Evolutionary conservation across 2,113 vertebrate species (phyloP).

Genomic region (Sorex fumeus): DNA sequence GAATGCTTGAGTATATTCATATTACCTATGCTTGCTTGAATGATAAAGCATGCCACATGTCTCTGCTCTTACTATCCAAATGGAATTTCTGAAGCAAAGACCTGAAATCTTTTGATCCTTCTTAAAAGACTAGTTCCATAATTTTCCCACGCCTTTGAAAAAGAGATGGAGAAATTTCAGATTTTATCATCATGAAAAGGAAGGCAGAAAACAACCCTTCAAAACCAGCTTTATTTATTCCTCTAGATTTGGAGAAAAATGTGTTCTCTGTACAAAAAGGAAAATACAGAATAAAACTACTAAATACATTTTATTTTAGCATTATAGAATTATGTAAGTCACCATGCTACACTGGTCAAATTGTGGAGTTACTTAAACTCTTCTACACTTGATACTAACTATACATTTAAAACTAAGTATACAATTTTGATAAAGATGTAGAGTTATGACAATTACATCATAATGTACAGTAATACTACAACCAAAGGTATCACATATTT

Average conservation of each 20-base stretch:
- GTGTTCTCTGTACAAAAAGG: background rate
- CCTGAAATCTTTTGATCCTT: background rate
- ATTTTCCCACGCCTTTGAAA: background rate
- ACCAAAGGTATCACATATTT: slow-evolving; percentile 15
- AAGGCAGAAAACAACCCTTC: background rate
- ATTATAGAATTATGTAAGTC: background rate
- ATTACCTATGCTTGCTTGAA: background rate
- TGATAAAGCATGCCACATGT: background rate
- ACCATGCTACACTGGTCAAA: background rate
- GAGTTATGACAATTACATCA: background rate
- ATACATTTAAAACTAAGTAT: background rate
- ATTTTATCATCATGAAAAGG: background rate
- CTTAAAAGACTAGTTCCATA: background rate
- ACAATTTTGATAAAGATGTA: background rate
- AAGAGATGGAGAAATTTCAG: background rate
- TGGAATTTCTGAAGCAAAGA: background rate
- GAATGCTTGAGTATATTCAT: background rate
- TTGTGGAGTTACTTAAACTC: background rate
- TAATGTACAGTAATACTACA: background rate
- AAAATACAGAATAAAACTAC: background rate
- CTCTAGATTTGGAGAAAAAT: background rate
- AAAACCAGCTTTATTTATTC: background rate
- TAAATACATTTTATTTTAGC: background rate
- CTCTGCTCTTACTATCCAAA: background rate
- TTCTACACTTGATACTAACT: background rate